Conservation (phyloP, 2,113 vertebrate genomes). For the Carassius auratus region DNA sequence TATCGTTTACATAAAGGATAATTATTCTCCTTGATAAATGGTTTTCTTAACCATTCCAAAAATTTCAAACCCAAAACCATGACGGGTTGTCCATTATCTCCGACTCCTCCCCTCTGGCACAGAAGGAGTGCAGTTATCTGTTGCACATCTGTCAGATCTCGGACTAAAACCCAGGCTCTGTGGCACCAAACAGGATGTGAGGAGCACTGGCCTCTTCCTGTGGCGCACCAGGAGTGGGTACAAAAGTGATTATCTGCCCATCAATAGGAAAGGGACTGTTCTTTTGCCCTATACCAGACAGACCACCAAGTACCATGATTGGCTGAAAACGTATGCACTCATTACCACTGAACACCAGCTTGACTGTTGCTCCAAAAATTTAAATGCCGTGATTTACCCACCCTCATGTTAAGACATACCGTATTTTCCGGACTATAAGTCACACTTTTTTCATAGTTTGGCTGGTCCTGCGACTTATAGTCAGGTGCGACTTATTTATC, state of each 20-base stretch:
- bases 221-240: constrained; percentile 7
- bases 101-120: constrained; percentile 48
- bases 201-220: constrained; percentile 58
- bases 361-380: not conserved
- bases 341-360: not conserved
- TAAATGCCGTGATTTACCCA: not conserved
- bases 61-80: constrained; percentile 52
- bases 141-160: constrained; percentile 53
- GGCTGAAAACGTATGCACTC: not conserved
- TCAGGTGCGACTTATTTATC: no score
- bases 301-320: not conserved
- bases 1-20: constrained; percentile 50
- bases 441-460: no score
- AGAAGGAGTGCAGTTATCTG: constrained; percentile 48
- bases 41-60: constrained; percentile 52
- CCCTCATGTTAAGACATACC: not conserved
- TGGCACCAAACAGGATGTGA: constrained; percentile 67
- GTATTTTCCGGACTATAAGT: no score
- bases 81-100: constrained; percentile 53
- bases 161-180: constrained; percentile 44
- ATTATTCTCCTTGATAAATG: constrained; percentile 57
- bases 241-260: constrained; percentile 38
- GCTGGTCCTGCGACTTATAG: no score
- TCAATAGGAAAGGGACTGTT: not conserved
- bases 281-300: constrained; percentile 2